Percentiles rank a stretch among this genome's conserved stretches.
phyloP scores from a whole-genome alignment of 1,140 invertebrate genomes.

The Drosophila ambigua region DNA sequence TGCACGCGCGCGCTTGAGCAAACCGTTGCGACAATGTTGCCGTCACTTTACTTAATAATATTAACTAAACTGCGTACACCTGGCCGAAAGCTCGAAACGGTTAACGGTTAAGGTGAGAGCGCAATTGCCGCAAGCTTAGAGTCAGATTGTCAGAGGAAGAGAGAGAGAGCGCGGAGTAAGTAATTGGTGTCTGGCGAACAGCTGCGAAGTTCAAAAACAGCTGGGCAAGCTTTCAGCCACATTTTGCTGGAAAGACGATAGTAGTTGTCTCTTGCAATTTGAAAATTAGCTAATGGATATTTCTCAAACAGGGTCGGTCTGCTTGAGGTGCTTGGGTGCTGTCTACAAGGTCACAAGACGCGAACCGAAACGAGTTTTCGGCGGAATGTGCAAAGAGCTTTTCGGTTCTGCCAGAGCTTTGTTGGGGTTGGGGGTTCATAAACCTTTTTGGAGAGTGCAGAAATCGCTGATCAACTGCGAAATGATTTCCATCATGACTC shows the following conservation, averaged over 20 bases:
- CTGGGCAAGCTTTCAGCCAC: constrained; percentile 47
- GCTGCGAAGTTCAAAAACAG: constrained; percentile 43
- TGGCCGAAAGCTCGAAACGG: constrained; percentile 53
- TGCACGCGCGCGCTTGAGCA: constrained; percentile 30
- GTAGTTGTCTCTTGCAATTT: not conserved
- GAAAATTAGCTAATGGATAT: constrained; percentile 3
- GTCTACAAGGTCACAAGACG: constrained; percentile 28
- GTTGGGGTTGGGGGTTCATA: constrained; percentile 12
- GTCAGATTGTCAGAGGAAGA: constrained; percentile 3
- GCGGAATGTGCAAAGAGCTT: constrained; percentile 21
- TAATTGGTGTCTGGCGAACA: constrained; percentile 16
- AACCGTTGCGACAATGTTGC: constrained; percentile 67
- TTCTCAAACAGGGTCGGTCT: not conserved
- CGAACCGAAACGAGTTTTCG: constrained; percentile 15
- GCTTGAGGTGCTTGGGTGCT: not conserved
- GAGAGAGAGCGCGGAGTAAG: constrained; percentile 20
- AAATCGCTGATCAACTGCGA: constrained; percentile 1
- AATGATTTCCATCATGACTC: not conserved
- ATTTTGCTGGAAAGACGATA: constrained; percentile 14
- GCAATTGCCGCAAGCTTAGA: constrained; percentile 12
- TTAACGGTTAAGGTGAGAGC: constrained; percentile 46
- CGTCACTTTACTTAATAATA: constrained; percentile 74
- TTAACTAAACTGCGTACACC: constrained; percentile 57
- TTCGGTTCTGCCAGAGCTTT: constrained; percentile 10
- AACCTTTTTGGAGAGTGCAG: constrained; percentile 7